These are phyloP conservation scores for Astropecten irregularis DNA, from an alignment of 53 echinoderm and acorn worm species.

Conservation along the genomic window DNA sequence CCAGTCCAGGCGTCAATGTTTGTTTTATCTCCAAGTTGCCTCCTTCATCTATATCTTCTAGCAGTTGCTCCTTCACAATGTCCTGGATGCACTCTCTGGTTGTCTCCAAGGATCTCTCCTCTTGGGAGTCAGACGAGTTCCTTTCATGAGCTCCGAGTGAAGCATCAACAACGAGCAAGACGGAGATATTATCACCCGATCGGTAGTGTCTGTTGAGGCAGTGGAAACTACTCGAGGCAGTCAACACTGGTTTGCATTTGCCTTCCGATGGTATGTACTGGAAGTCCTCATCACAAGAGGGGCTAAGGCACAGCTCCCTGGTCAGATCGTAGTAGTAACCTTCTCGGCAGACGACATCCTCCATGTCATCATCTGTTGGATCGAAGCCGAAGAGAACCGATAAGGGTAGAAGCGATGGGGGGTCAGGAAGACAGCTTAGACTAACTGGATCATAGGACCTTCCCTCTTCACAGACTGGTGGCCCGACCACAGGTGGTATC, in stretches of 20 bases:
- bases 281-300: neutral
- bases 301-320: constrained; percentile 11
- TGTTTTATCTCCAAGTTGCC: no score
- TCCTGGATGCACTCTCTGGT: neutral
- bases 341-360: neutral
- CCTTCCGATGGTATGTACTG: neutral
- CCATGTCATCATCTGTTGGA: neutral
- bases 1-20: no score
- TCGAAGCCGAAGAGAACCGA: constrained; percentile 3
- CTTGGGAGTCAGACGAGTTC: neutral
- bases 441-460: no score
- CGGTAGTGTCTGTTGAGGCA: neutral
- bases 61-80: neutral
- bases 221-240: neutral
- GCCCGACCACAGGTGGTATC: no score
- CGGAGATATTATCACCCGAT: neutral
- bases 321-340: constrained; percentile 11
- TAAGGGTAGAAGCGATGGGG: neutral
- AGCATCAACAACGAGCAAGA: neutral
- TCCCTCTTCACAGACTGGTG: no score
- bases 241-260: neutral
- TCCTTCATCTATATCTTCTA: neutral
- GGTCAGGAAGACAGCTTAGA: no score
- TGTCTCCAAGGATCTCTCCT: no score
- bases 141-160: neutral